Evolutionary conservation across 2,888 invertebrate species (phyloP).

Genomic region (Perithous albicinctus): DNA sequence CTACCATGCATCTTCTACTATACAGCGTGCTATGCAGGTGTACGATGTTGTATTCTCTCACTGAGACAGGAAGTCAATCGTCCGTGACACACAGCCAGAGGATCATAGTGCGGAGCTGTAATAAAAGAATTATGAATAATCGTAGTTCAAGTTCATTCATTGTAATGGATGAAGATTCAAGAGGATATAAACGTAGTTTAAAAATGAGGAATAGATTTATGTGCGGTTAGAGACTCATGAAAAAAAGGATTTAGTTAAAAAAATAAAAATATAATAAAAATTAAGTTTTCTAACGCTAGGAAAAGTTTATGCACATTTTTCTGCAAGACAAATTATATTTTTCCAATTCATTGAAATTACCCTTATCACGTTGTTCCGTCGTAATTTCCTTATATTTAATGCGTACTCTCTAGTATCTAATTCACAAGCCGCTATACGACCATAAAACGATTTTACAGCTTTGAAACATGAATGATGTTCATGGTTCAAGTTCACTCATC

Average conservation of each 20-base stretch:
- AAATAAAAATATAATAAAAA: too few relatives aligned
- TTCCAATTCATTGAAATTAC: too few relatives aligned
- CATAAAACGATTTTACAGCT: conserved; percentile 14
- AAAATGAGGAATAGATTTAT: background rate
- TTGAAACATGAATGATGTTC: conserved; percentile 15
- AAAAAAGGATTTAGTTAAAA: too few relatives aligned
- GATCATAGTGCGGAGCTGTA: background rate
- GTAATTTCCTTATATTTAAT: too few relatives aligned
- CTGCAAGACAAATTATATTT: too few relatives aligned
- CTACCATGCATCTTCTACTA: background rate
- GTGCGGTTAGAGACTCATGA: background rate
- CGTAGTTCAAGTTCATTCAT: conserved; percentile 18
- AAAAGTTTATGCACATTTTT: too few relatives aligned
- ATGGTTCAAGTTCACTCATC: conserved; percentile 42
- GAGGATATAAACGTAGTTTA: background rate
- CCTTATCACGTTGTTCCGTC: too few relatives aligned
- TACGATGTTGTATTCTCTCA: conserved; percentile 5
- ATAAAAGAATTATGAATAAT: background rate
- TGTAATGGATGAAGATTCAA: background rate
- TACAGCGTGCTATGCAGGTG: conserved; percentile 24
- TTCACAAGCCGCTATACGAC: background rate
- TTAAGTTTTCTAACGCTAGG: too few relatives aligned
- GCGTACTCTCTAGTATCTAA: too few relatives aligned
- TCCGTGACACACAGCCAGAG: conserved; percentile 26
- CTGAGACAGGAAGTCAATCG: conserved; percentile 43